Conservation (phyloP, 53 echinoderm and acorn worm genomes). For the Henricia sp. region DNA sequence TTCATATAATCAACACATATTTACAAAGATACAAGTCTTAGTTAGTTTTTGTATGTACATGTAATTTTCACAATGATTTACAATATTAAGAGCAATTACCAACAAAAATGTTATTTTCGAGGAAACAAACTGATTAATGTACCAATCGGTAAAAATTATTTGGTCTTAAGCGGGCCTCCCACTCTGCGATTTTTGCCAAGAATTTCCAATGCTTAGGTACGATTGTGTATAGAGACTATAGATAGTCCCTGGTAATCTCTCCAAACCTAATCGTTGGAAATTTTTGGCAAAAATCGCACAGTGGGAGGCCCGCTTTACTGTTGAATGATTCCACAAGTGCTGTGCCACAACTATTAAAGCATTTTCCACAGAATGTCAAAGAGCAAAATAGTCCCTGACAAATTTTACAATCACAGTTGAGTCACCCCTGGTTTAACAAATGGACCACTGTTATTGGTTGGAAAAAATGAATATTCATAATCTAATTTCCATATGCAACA, state of each 20-base stretch:
- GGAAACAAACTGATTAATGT: neutral
- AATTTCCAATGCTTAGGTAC: neutral
- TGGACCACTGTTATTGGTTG: too few species aligned
- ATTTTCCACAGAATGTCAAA: too few species aligned
- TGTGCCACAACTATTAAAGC: neutral
- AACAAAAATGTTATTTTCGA: neutral
- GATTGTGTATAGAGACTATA: too few species aligned
- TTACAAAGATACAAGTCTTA: constrained; percentile 43
- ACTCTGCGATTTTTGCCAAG: neutral
- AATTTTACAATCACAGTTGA: too few species aligned
- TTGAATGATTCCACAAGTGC: neutral
- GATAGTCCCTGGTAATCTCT: neutral
- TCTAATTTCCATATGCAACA: too few species aligned
- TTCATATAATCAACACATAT: constrained; percentile 54
- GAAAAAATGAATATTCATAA: too few species aligned
- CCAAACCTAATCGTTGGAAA: neutral
- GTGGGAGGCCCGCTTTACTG: too few species aligned
- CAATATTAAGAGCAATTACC: neutral
- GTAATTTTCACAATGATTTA: neutral
- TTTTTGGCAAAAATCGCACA: too few species aligned
- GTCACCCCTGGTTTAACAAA: too few species aligned
- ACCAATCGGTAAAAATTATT: neutral
- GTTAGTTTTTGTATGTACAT: constrained; percentile 1
- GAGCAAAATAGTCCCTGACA: too few species aligned
- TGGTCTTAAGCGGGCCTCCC: too few species aligned